A percentile compares a stretch with the other conserved stretches of the same genome.
These are phyloP conservation scores for Macrotrachela quadricornifera DNA, from an alignment of 1,140 invertebrate genomes.

Conservation along the genomic window DNA sequence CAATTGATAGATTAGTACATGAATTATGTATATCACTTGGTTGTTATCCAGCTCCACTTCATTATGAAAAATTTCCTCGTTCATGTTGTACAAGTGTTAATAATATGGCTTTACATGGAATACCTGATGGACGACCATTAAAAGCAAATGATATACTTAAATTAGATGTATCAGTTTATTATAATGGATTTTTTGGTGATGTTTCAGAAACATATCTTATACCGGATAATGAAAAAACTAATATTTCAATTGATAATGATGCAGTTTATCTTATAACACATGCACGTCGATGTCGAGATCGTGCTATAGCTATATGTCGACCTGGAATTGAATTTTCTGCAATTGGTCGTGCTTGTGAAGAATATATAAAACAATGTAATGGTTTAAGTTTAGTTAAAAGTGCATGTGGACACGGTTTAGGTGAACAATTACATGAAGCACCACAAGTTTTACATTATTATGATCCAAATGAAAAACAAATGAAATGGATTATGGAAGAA, in stretches of 20 bases:
- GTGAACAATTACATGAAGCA: conserved; percentile 66
- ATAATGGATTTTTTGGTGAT: conserved; percentile 71
- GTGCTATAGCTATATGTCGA: conserved; percentile 52
- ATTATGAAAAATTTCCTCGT: conserved; percentile 66
- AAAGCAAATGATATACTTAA: conserved; percentile 68
- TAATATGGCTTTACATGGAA: conserved; percentile 79
- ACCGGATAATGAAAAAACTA: conserved; percentile 34
- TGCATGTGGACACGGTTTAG: conserved; percentile 78
- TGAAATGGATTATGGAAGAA: conserved; percentile 48
- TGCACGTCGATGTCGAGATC: conserved; percentile 47
- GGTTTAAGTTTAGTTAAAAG: conserved; percentile 48
- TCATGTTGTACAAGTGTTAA: conserved; percentile 84
- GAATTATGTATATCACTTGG: no score
- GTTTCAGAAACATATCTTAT: conserved; percentile 64
- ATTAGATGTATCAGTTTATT: conserved; percentile 67
- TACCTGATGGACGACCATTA: conserved; percentile 60
- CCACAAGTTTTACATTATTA: conserved; percentile 58
- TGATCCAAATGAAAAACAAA: conserved; percentile 29
- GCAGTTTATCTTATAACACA: conserved; percentile 45
- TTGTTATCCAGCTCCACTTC: conserved; percentile 50
- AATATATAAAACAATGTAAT: conserved; percentile 36
- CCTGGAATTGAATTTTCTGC: conserved; percentile 46
- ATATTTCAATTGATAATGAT: conserved; percentile 44
- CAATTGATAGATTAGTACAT: no score
- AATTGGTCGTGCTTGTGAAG: conserved; percentile 43